Evolutionary conservation across 2,113 vertebrate species (phyloP), one percentile per base, ranked within the genome.

Genomic region (Pseudois nayaur): DNA sequence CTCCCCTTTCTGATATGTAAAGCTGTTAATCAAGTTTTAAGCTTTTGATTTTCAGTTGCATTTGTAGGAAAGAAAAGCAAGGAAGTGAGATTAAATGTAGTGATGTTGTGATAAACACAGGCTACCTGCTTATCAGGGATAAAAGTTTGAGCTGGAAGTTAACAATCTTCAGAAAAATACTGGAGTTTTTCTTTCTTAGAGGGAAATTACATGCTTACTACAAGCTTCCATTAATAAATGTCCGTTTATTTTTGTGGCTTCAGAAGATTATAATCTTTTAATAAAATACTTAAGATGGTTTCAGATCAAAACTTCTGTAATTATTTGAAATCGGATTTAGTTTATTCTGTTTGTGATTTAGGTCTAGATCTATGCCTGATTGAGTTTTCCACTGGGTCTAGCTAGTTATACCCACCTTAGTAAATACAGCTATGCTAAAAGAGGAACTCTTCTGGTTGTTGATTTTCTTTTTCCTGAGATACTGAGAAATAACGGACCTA

Each of bases 321-420:
- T 43, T 81, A 62, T 55, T 88, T 97, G 59, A 90, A 92, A 83
- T 94, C 16, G 50, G 62, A 81, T 50, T 83, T 95, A n/a, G 78
- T 93, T 71, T 93, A 62, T 94, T 96, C 78, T 93, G 7, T 94
- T 96, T 85, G 31, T 97, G 96, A 92, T 81, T 76, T 74, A 95
- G 55, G 76, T 74, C 57, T 78, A 92, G 55, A 36, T 93, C 50
- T 81, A 6, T 92, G 15, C 13, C 59, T 16, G 3, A 79, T 78
- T 94, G 79, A 82, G 19, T 88, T 95, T 92, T 82, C 36, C 55
- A 9, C 40, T 91, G 62, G 11, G 12, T 45, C 23, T 64, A 76
- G 23, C 55, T 95, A 50, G 54, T 74, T 94, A 45, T 78, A 57
- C 21, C 25, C 17, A 89, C 84, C 45, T 84, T 94, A 55, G 19